Conservation (phyloP, 2,113 vertebrate genomes). For the Cyanistes caeruleus region DNA sequence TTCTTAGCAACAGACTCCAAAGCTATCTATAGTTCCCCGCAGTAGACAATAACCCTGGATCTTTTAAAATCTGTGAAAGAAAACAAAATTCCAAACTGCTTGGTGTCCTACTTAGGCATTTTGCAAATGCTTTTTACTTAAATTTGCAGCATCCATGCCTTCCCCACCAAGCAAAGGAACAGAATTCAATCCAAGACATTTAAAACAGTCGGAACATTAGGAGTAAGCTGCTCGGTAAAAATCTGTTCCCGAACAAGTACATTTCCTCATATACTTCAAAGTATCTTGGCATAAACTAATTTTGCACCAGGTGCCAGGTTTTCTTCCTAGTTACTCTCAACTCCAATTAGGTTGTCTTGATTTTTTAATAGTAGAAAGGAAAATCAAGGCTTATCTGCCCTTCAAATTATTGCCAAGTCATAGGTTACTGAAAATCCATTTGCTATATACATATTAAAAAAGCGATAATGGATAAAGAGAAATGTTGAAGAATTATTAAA, state of each 20-base stretch:
- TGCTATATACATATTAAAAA: neutral
- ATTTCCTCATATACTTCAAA: constrained; percentile 1
- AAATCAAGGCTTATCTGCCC: neutral
- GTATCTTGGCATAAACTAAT: neutral
- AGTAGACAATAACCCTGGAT: constrained; percentile 14
- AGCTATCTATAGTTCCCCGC: neutral
- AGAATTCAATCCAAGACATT: neutral
- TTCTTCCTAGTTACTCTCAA: neutral
- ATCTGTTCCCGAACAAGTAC: neutral
- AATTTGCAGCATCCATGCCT: neutral
- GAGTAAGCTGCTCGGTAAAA: neutral
- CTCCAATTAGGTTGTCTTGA: neutral
- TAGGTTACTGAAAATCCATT: neutral
- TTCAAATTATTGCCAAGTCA: neutral
- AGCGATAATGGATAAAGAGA: neutral
- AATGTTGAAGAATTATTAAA: neutral
- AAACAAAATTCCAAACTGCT: neutral
- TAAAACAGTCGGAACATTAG: neutral
- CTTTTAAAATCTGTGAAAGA: constrained; percentile 11
- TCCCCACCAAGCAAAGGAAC: neutral
- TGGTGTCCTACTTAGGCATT: constrained; percentile 6
- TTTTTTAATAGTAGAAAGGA: neutral
- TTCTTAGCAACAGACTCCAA: constrained; percentile 40
- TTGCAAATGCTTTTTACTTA: neutral
- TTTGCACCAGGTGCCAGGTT: neutral